Evolutionary conservation across 1,140 invertebrate species (phyloP).

Genomic region (Megathymus violae): DNA sequence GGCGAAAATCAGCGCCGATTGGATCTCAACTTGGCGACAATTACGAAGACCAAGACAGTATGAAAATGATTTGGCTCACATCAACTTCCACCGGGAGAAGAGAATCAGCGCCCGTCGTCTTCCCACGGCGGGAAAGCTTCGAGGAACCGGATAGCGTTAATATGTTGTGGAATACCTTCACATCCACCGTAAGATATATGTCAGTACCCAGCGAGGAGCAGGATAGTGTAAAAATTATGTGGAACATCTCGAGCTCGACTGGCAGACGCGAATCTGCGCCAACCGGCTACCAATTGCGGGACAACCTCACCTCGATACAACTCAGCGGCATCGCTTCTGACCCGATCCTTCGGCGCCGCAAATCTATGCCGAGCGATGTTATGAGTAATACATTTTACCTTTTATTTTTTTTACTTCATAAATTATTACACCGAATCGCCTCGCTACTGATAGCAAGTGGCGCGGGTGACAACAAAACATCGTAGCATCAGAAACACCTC

Average conservation of each 20-base stretch:
- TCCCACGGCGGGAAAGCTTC: too few species aligned
- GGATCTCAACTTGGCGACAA: conserved; percentile 63
- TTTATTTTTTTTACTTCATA: too few species aligned
- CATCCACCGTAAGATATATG: too few species aligned
- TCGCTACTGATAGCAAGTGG: too few species aligned
- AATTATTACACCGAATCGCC: too few species aligned
- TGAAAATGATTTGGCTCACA: background rate
- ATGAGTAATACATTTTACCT: conserved; percentile 54
- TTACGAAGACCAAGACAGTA: background rate
- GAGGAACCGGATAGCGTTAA: background rate
- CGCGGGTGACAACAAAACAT: too few species aligned
- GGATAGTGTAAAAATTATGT: too few species aligned
- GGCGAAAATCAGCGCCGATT: conserved; percentile 35
- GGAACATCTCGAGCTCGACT: conserved; percentile 8
- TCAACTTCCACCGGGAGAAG: background rate
- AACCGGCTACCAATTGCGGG: conserved; percentile 54
- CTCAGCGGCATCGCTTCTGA: conserved; percentile 42
- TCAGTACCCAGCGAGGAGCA: too few species aligned
- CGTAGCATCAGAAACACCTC: too few species aligned
- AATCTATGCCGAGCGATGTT: conserved; percentile 65
- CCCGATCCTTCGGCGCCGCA: conserved; percentile 52
- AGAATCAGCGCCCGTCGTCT: background rate
- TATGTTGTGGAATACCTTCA: background rate
- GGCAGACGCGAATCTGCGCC: conserved; percentile 33
- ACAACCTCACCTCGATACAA: conserved; percentile 57